Evolutionary conservation across 2,113 vertebrate genomes (phyloP), one percentile per base, ranked within the genome.

Genomic region (Fregata magnificens): DNA sequence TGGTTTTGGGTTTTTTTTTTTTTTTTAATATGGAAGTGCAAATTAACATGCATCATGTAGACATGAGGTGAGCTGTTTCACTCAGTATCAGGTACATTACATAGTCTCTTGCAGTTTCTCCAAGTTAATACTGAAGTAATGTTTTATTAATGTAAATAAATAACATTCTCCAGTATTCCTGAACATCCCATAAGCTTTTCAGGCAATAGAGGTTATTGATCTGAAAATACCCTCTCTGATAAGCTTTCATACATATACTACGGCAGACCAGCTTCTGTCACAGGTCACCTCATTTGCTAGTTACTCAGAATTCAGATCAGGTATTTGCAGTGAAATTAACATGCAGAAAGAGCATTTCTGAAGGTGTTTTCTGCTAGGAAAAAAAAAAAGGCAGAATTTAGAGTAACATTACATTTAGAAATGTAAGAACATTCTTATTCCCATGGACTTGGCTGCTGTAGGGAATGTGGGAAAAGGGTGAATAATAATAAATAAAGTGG

Each of bases 271-370:
- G 88, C 92, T 96, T 96, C 93, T 93, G 34, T 95, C 66, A 7
- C 71, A 97, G 96, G 97, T 97, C 95, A 94, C 66, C 66, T 61
- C 47, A 85, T 96, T 95, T 97, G 80, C 89, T 97, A 88, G 96
- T 97, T 93, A 88, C 85, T 97, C 87, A 65, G 87, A 95, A 97
- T 97, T 97, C 97, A 96, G 80, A 94, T 96, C 94, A 96, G 95
- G 92, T 97, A 86, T 96, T 94, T 97, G 95, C 94, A 92, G 73
- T 94, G 66, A 96, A 97, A 97, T 98, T 95, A 97, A 78, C 92
- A 96, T 90, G 81, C 66, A 72, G 49, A 86, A 72, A 67, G 87
- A 92, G 73, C 49, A 29, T 93, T 96, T 97, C 94, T 95, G 85
- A 96, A 95, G 89, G 59, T 87, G 86, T 81, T 94, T 96, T 89